phyloP scores from a whole-genome alignment of 2,113 vertebrate genomes.

The Epinephelus moara region DNA sequence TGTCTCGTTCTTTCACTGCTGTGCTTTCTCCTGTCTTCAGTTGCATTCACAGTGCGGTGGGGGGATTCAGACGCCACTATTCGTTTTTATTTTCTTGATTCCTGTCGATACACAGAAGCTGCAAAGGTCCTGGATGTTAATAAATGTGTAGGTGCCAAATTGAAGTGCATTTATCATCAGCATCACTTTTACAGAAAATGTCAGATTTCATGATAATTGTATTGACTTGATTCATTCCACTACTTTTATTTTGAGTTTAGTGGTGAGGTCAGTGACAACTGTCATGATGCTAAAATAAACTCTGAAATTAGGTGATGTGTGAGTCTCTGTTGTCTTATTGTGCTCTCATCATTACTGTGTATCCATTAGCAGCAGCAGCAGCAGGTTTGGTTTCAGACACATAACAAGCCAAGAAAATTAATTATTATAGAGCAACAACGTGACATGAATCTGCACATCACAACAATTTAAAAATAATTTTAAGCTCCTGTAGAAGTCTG shows the following conservation, averaged over 20 bases:
- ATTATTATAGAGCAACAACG: not conserved
- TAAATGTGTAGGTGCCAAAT: slow-evolving; percentile 81
- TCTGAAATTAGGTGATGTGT: slow-evolving; percentile 36
- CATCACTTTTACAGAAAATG: slow-evolving; percentile 43
- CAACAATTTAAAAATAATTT: not conserved
- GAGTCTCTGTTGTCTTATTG: not conserved
- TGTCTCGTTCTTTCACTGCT: slow-evolving; percentile 56
- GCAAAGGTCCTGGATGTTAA: slow-evolving; percentile 64
- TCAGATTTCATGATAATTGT: slow-evolving; percentile 43
- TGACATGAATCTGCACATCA: not conserved
- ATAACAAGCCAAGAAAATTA: not conserved
- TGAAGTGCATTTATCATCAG: slow-evolving; percentile 50
- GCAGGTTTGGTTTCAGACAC: not conserved
- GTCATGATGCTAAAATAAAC: slow-evolving; percentile 75
- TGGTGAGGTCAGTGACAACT: slow-evolving; percentile 32
- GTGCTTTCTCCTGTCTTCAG: slow-evolving; percentile 33
- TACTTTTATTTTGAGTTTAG: slow-evolving; percentile 45
- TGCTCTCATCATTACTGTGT: not conserved
- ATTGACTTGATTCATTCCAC: slow-evolving; percentile 51
- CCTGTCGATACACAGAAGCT: slow-evolving; percentile 45
- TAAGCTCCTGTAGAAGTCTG: not conserved
- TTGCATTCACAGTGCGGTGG: slow-evolving; percentile 4
- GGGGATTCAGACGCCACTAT: not conserved
- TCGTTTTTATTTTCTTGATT: slow-evolving; percentile 44
- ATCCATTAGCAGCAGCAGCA: not conserved